Base-by-base conservation (phyloP, 92 coral and sea anemone species). In the Zoanthus sansibaricus region DNA sequence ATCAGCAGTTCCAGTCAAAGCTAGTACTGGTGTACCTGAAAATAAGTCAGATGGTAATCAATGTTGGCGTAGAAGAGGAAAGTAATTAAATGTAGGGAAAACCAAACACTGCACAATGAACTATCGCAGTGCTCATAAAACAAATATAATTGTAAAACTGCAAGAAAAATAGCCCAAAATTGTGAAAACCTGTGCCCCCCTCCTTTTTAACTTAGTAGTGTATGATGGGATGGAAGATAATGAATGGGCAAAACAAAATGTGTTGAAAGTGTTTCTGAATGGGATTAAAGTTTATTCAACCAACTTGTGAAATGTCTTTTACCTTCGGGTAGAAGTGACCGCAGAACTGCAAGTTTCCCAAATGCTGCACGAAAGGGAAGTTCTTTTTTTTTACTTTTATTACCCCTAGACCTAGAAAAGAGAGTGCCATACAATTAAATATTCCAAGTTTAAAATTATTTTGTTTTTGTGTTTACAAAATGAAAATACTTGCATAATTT, bases 1-100 rank as follows among this genome's bases (percentile, higher is more conserved):
- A 70, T 84, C 88, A 33, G 88, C 88, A 10, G 88, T 46, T 1
- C 88, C 88, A 72, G 82, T 84, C 64, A 84, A 45, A 47, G 88
- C 88, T 49, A 83, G 79, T 0, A 69, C 67, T 16, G 87, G 87
- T n/a, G 87, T 84, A 21, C 82, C 82, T 84, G 48, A 52, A 48
- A 72, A 42, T 13, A 18, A 55, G 71, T 52, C 44, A 8, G 69
- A 54, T 54, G 59, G 59, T 54, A 54, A 54, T 54, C 59, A 54
- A 54, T 30, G 72, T 13, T 37, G 52, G n/a, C 55, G 33, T 9
- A 31, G 58, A 62, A 32, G 16, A 42, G 21, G 61, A 47, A 47
- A 31, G 44, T 54, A 42, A 73, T n/a, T 73, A 73, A 15, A 62
- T 15, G 69, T 15, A 62, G 69, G 18, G 69, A 15, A 62, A 62